Evolutionary conservation across 1,140 invertebrate species (phyloP), one percentile per base, ranked within the genome.

Genomic region (Acyrthosiphon pisum): DNA sequence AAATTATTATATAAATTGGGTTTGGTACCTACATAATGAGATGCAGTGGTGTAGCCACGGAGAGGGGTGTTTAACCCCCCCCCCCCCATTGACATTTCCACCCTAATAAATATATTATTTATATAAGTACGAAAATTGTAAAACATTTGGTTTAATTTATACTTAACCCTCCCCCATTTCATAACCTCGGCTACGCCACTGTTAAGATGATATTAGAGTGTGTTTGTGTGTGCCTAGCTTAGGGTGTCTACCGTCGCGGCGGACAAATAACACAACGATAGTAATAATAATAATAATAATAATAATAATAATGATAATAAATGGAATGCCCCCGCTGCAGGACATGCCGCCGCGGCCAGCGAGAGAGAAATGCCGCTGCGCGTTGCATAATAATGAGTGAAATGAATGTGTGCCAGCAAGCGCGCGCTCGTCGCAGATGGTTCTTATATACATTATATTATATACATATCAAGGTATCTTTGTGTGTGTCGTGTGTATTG

Each of bases 381-480:
- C 50, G 41, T 90, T 90, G 89, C 89, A 68, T 90, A 90, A 68
- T 90, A 90, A 90, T 68, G 89, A 90, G 89, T 90, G 89, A 90
- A 90, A 90, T 68, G 89, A 90, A 90, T 90, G 89, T 90, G 48
- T 90, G 53, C 89, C 89, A 60, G 56, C 26, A 44, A 90, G 89
- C 89, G 37, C 14, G 89, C 89, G 26, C 53, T 76, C 60, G 60
- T 76, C n/a, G 89, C 89, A 90, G 89, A 90, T 90, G 89, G 37
- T 60, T 68, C 37, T 90, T 60, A 90, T 30, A 20, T 2, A 37
- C 20, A 35, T 83, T 22, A 41, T 68, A 60, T 14, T 44, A 44
- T 44, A 53, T 11, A 2, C 22, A 11, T 22, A 23, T 48, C 22
- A 2, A 53, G 18, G n/a, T 7, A 37, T 60, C 11, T 60, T 46